Evolutionary conservation across 2,113 vertebrate genomes (phyloP), one percentile per base, ranked within the genome.

Genomic region (Hystrix brachyura): DNA sequence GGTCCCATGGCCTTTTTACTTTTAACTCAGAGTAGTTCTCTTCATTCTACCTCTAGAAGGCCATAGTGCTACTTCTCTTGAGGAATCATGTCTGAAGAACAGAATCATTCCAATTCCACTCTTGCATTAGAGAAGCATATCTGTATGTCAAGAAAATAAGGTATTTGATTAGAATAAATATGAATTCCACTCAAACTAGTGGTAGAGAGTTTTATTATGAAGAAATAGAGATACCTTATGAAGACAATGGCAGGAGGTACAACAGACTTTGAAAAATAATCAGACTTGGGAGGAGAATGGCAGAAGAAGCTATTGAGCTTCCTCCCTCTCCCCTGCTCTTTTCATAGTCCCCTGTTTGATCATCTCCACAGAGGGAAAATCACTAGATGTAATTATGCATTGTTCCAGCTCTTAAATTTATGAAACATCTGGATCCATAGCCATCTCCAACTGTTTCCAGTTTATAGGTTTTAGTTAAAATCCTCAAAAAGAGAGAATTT

Each of bases 1-100:
- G 1, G 2, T 51, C 13, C 21, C 51, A 5, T 87, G 27, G 8
- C 79, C 4, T 21, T 51, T 94, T 7, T 80, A 7, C 14, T 83
- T 27, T 95, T 87, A 84, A 8, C 23, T 65, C 25, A 46, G 12
- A 74, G 27, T 91, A 51, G 34, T 43, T 90, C 13, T 87, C n/a
- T 64, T 51, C 25, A n/a, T 10, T 62, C 15, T 74, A 32, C 19
- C 25, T 25, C 12, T 25, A 60, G 65, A 79, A 83, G 12, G 18
- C 19, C 67, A 57, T 15, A 38, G 25, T 90, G 23, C 51, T 46
- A 5, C 2, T 93, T 29, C 65, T 88, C 87, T 76, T 59, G 14
- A 85, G 27, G 51, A 87, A 60, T 91, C 18, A 57, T 62, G 96
- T 10, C 60, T 60, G 81, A 90, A 87, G 90, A 93, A 32, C 27